phyloP scores from a whole-genome alignment of 2,113 vertebrate genomes.

The Rutilus rutilus region DNA sequence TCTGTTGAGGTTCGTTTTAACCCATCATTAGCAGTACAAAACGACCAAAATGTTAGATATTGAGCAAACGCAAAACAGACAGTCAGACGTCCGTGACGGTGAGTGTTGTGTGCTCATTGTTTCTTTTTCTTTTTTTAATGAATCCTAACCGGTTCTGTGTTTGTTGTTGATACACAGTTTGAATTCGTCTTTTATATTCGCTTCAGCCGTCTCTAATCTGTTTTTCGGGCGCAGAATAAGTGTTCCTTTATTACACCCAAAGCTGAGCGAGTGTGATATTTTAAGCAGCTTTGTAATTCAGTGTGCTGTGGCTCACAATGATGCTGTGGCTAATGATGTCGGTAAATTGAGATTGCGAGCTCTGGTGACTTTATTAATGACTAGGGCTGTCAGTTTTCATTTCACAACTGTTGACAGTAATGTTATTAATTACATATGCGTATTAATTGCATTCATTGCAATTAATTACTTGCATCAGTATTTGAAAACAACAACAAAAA shows the following conservation, averaged over 20 bases:
- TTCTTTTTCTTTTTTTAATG: not conserved
- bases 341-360: not conserved
- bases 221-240: not conserved
- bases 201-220: not conserved
- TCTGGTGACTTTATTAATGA: not conserved
- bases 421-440: not conserved
- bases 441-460: not conserved
- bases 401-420: too few species aligned
- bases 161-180: not conserved
- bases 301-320: not conserved
- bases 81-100: not conserved
- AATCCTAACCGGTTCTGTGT: too few species aligned
- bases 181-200: not conserved
- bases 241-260: not conserved
- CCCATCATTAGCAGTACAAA: not conserved
- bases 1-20: not conserved
- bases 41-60: not conserved
- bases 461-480: not conserved
- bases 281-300: conserved; percentile 11
- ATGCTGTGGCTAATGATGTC: not conserved
- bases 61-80: not conserved
- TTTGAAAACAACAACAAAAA: not conserved
- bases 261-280: conserved; percentile 1
- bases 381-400: not conserved
- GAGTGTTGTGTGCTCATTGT: not conserved